Percentiles rank a stretch among this genome's conserved stretches.
phyloP scores from a whole-genome alignment of 2,113 vertebrate genomes.

The Phycodurus eques region DNA sequence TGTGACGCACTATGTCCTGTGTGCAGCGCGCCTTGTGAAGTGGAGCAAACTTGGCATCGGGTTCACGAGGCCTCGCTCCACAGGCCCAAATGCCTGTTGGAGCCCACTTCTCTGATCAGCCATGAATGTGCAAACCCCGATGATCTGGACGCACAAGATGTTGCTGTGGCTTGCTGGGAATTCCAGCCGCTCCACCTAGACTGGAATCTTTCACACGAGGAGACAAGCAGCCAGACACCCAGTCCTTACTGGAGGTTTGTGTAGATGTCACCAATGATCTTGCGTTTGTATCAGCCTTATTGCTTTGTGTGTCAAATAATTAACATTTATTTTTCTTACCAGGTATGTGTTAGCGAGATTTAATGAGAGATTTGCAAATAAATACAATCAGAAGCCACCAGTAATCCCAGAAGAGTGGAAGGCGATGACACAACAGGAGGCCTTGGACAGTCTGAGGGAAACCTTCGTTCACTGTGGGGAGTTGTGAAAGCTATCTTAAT shows the following conservation, averaged over 20 bases:
- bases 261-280: neutral
- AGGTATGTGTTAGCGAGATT: conserved; percentile 66
- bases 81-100: conserved; percentile 59
- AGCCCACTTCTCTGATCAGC: conserved; percentile 22
- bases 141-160: conserved; percentile 20
- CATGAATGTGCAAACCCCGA: conserved; percentile 27
- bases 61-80: conserved; percentile 59
- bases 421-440: conserved; percentile 55
- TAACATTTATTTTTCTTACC: conserved; percentile 1
- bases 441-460: conserved; percentile 46
- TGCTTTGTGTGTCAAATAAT: neutral
- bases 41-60: conserved; percentile 48
- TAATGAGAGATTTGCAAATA: conserved; percentile 58
- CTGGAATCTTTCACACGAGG: conserved; percentile 54
- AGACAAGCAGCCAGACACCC: conserved; percentile 26
- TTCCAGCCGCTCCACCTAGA: conserved; percentile 51
- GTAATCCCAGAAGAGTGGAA: conserved; percentile 60
- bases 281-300: neutral
- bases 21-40: conserved; percentile 70
- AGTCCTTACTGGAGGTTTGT: conserved; percentile 67
- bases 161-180: conserved; percentile 23
- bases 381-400: conserved; percentile 41
- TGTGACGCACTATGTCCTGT: conserved; percentile 70
- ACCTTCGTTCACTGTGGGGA: conserved; percentile 18
- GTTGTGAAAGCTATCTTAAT: neutral